phyloP scores from a whole-genome alignment of 37 sponge, comb jelly and placozoan species.

The Halisarca cf. caerulea region DNA sequence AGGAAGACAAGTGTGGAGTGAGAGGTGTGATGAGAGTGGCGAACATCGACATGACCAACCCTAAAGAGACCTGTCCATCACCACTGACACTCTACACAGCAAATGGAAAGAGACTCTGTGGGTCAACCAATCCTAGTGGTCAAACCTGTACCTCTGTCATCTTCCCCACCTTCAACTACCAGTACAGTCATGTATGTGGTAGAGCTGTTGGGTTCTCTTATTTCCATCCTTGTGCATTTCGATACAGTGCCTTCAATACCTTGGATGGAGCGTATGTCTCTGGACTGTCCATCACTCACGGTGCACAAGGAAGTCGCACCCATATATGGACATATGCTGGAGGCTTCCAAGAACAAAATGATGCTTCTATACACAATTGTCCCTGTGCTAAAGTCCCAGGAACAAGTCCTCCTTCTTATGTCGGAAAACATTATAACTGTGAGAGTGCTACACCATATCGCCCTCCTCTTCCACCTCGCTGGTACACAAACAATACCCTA shows the following conservation, averaged over 20 bases:
- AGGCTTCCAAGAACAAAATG: not conserved
- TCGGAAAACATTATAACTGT: not conserved
- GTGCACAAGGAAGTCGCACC: not conserved
- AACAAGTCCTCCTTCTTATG: not conserved
- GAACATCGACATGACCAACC: conserved; percentile 4
- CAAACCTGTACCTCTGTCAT: not conserved
- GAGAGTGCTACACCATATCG: not conserved
- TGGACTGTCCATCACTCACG: conserved; percentile 14
- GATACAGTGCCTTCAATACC: not conserved
- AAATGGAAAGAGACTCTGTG: not conserved
- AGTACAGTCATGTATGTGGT: not conserved
- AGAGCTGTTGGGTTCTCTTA: conserved; percentile 18
- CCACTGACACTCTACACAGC: not conserved
- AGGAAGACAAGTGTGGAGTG: conserved; percentile 23
- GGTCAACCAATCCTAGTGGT: not conserved
- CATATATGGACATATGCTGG: conserved; percentile 20
- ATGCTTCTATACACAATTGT: not conserved
- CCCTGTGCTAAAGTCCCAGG: conserved; percentile 5
- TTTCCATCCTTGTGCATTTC: conserved; percentile 4
- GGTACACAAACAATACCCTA: conserved; percentile 19
- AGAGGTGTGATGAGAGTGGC: conserved; percentile 15
- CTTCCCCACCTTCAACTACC: conserved; percentile 16
- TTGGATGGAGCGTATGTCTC: not conserved
- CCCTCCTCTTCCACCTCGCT: not conserved
- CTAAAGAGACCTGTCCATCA: not conserved